Evolutionary conservation across 2,113 vertebrate species (phyloP).

Genomic region (Tenebrosternarchus preto): DNA sequence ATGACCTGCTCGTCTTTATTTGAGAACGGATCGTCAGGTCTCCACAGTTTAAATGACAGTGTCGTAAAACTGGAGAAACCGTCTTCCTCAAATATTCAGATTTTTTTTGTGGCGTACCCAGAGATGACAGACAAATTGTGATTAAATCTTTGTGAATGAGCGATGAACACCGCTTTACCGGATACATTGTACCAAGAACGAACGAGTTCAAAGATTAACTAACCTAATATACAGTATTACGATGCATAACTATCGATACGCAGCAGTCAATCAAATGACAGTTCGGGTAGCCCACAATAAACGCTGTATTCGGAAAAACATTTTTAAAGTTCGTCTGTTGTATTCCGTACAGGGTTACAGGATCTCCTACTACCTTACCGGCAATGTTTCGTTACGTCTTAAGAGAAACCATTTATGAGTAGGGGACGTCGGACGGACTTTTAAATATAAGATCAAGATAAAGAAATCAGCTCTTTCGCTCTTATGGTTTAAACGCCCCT

Average conservation of each 20-base stretch:
- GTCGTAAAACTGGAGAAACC: neutral
- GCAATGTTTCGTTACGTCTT: conserved; percentile 52
- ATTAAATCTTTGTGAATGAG: conserved; percentile 56
- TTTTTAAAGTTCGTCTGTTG: neutral
- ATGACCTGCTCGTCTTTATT: neutral
- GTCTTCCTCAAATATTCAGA: neutral
- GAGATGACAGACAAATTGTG: conserved; percentile 47
- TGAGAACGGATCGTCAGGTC: neutral
- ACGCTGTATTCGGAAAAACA: neutral
- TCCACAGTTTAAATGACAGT: neutral
- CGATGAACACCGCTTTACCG: conserved; percentile 60
- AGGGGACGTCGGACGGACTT: neutral
- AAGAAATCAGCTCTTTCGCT: neutral
- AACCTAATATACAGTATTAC: neutral
- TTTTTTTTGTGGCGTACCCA: conserved; percentile 1
- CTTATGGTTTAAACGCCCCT: too few relatives aligned
- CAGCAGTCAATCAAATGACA: too few relatives aligned
- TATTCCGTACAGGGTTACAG: neutral
- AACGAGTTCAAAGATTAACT: neutral
- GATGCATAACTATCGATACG: too few relatives aligned
- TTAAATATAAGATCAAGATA: neutral
- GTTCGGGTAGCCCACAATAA: neutral
- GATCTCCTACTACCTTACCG: conserved; percentile 20
- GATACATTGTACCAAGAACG: conserved; percentile 55
- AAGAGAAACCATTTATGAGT: neutral